phyloP scores from a whole-genome alignment of 1,140 invertebrate genomes.

The Danaus plexippus region DNA sequence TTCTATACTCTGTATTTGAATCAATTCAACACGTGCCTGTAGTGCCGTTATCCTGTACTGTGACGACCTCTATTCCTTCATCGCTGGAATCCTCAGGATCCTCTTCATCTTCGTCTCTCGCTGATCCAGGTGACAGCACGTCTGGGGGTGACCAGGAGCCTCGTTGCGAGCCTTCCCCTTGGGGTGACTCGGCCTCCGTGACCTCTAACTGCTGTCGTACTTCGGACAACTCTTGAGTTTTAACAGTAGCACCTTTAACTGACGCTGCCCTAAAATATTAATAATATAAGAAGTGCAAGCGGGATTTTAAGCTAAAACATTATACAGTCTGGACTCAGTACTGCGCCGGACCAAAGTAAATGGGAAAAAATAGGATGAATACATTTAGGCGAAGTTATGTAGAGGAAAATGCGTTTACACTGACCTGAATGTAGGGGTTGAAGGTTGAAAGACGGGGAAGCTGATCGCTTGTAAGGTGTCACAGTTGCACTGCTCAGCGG shows the following conservation, averaged over 20 bases:
- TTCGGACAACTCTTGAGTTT: slow-evolving; percentile 16
- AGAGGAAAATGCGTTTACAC: background rate
- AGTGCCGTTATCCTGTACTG: slow-evolving; percentile 29
- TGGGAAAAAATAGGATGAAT: too few relatives aligned
- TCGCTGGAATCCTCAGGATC: slow-evolving; percentile 25
- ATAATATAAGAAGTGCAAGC: background rate
- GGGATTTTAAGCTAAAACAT: too few relatives aligned
- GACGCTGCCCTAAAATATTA: slow-evolving; percentile 20
- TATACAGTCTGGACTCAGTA: too few relatives aligned
- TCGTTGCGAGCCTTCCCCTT: slow-evolving; percentile 2
- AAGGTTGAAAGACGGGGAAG: slow-evolving; percentile 90
- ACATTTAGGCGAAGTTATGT: too few relatives aligned
- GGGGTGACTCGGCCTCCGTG: slow-evolving; percentile 13
- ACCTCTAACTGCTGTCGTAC: slow-evolving; percentile 14
- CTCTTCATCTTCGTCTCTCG: slow-evolving; percentile 31
- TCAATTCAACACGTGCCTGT: slow-evolving; percentile 24
- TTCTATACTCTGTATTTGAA: too few relatives aligned
- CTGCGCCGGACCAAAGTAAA: too few relatives aligned
- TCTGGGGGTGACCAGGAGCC: slow-evolving; percentile 36
- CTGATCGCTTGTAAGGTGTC: slow-evolving; percentile 75
- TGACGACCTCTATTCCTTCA: slow-evolving; percentile 33
- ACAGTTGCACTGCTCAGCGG: slow-evolving; percentile 83
- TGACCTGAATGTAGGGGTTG: slow-evolving; percentile 76
- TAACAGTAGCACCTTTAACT: slow-evolving; percentile 18
- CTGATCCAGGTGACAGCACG: slow-evolving; percentile 51